A percentile compares a stretch with the other conserved stretches of the same genome.
Conservation (phyloP, 2,888 invertebrate species). For the Marronus borbonicus region DNA sequence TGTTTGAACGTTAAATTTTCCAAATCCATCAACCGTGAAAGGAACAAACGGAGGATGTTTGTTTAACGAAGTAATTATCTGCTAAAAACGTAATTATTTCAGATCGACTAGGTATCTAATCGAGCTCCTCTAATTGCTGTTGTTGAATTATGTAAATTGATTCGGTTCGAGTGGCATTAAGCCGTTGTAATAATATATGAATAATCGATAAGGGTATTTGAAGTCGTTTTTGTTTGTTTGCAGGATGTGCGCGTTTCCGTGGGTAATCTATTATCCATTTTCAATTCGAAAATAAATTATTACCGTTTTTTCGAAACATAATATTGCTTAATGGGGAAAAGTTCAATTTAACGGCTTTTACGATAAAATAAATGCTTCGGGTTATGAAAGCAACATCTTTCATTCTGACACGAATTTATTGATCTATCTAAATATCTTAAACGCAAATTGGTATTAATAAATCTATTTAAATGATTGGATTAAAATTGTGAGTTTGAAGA, state of each 20-base stretch:
- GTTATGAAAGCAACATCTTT: too few relatives aligned
- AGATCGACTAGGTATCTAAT: conserved; percentile 5
- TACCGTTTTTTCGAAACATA: neutral
- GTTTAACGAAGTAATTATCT: conserved; percentile 23
- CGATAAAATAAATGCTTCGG: too few relatives aligned
- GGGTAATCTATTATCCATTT: conserved; percentile 6
- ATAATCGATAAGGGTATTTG: conserved; percentile 3
- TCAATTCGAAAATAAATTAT: neutral
- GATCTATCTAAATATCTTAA: too few relatives aligned
- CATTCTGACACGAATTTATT: too few relatives aligned
- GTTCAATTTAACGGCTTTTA: too few relatives aligned
- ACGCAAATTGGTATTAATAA: too few relatives aligned
- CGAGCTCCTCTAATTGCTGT: neutral
- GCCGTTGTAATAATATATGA: conserved; percentile 8
- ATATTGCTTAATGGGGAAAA: neutral
- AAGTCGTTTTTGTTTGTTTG: neutral
- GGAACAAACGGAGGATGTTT: conserved; percentile 29
- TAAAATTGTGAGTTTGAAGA: too few relatives aligned
- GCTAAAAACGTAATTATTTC: conserved; percentile 28
- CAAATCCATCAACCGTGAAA: conserved; percentile 22
- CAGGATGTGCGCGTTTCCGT: neutral
- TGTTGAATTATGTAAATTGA: conserved; percentile 32
- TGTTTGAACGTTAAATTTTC: conserved; percentile 16
- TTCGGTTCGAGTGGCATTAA: neutral
- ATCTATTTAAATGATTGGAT: too few relatives aligned